Conservation (phyloP, 2,797 vertebrate species). For the Betta splendens region DNA sequence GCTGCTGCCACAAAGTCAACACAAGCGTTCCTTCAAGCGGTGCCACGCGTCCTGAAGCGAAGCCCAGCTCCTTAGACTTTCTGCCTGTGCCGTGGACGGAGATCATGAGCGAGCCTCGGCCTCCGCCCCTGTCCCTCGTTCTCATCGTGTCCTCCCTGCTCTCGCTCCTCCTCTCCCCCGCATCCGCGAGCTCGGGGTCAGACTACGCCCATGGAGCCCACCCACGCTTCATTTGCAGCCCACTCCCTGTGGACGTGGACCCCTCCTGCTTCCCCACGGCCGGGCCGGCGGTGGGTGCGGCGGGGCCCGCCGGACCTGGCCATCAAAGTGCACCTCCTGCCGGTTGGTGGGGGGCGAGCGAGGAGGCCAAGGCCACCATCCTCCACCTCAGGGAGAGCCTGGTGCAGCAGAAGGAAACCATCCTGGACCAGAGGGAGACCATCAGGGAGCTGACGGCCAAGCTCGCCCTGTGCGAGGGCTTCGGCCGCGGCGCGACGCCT, state of each 20-base stretch:
- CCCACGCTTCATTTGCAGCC: slow-evolving; percentile 85
- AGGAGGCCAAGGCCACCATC: slow-evolving; percentile 86
- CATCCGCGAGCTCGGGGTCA: slow-evolving; percentile 50
- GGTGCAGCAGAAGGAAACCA: slow-evolving; percentile 86
- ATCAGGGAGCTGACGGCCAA: slow-evolving; percentile 86
- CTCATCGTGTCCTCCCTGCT: slow-evolving; percentile 30
- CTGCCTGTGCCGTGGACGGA: slow-evolving; percentile 33
- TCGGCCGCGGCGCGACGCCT: slow-evolving; percentile 54
- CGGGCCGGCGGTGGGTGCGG: slow-evolving; percentile 39
- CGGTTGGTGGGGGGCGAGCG: slow-evolving; percentile 81
- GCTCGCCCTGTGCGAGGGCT: slow-evolving; percentile 82
- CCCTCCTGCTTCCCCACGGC: slow-evolving; percentile 72
- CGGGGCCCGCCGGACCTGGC: slow-evolving; percentile 53
- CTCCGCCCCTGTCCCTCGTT: slow-evolving; percentile 20
- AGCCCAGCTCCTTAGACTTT: slow-evolving; percentile 33
- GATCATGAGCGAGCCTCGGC: slow-evolving; percentile 49
- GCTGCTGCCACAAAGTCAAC: slow-evolving; percentile 22
- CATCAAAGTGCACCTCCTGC: slow-evolving; percentile 69
- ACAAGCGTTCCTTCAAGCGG: slow-evolving; percentile 17
- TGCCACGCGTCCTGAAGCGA: slow-evolving; percentile 42
- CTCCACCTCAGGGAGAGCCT: slow-evolving; percentile 86
- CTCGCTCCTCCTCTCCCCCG: slow-evolving; percentile 36
- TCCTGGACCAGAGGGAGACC: slow-evolving; percentile 86
- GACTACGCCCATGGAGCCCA: slow-evolving; percentile 65
- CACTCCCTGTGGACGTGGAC: slow-evolving; percentile 79